Evolutionary conservation across 1,140 invertebrate species (phyloP).

Genomic region (Wasmannia auropunctata): DNA sequence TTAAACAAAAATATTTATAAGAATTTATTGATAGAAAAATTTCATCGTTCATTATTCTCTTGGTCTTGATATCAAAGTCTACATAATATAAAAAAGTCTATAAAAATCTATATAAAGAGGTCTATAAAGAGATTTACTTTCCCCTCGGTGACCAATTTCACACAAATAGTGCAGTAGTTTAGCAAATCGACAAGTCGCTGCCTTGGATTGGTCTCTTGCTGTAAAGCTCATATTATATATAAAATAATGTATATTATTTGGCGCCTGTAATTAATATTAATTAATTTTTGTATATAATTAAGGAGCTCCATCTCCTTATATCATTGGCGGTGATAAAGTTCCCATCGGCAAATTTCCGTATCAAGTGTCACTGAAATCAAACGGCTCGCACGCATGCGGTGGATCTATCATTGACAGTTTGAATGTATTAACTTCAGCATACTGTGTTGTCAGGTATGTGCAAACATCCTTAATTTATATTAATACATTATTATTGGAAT

Average conservation of each 20-base stretch:
- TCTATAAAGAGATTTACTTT: too few species aligned
- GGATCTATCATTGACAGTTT: background rate
- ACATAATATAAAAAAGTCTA: too few species aligned
- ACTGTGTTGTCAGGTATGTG: background rate
- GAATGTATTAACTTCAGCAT: constrained; percentile 4
- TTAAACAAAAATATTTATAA: too few species aligned
- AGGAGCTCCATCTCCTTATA: background rate
- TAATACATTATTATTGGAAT: background rate
- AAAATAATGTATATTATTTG: background rate
- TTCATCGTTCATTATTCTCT: too few species aligned
- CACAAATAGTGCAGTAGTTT: too few species aligned
- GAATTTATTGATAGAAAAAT: too few species aligned
- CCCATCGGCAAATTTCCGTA: background rate
- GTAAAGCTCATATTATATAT: background rate
- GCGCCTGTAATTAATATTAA: background rate
- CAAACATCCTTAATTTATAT: background rate
- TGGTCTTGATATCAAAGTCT: too few species aligned
- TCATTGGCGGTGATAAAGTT: background rate
- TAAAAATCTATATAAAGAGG: too few species aligned
- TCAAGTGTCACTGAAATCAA: background rate
- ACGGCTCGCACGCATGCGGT: background rate
- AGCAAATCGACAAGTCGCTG: too few species aligned
- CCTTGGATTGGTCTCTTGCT: too few species aligned
- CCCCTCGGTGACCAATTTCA: too few species aligned
- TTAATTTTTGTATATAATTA: background rate